Evolutionary conservation across 1,140 invertebrate genomes (phyloP), one percentile per base, ranked within the genome.

Genomic region (Homarus americanus): DNA sequence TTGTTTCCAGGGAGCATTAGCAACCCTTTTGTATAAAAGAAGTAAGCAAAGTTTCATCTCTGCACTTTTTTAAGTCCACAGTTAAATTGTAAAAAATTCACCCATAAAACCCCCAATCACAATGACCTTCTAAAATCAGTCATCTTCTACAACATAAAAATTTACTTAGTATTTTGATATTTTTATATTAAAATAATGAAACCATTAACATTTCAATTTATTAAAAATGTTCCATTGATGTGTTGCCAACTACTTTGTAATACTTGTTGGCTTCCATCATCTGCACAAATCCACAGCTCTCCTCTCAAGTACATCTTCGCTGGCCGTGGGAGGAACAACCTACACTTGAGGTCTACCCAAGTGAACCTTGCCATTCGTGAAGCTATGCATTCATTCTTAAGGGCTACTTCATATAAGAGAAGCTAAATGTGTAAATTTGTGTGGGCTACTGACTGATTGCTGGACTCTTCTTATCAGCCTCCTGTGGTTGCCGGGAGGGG

Each of bases 381-480:
- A 66, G 82, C 58, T 66, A 58, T 84, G 58, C 58, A 84, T 40
- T 83, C 58, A 83, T 66, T 84, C 36, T 66, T 69, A 69, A n/a
- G 53, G 58, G 12, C 73, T 78, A 58, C 69, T 87, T 78, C 73
- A 78, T 38, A 78, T 63, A 87, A 58, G 32, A 87, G 38, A 41
- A 84, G 58, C 66, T 84, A 66, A 84, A 66, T 44, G 73, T 87
- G 72, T 78, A 76, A 38, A 72, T 75, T 44, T 87, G 44, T 87
- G 40, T 87, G 80, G 80, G 87, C 82, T 91, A 94, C 93, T 94
- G 94, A 93, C 96, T 96, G 95, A 97, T 96, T 93, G 96, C 96
- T 93, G 96, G 96, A 94, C 96, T 97, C 94, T 97, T 97, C 94
- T 97, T 97, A 94, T 97, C 96, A 94, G 92, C 83, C 69, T 94